A percentile compares a stretch with the other conserved stretches of the same genome.
Evolutionary conservation across 2,888 invertebrate genomes (phyloP).

Genomic region (Caenorhabditis drosophilae): DNA sequence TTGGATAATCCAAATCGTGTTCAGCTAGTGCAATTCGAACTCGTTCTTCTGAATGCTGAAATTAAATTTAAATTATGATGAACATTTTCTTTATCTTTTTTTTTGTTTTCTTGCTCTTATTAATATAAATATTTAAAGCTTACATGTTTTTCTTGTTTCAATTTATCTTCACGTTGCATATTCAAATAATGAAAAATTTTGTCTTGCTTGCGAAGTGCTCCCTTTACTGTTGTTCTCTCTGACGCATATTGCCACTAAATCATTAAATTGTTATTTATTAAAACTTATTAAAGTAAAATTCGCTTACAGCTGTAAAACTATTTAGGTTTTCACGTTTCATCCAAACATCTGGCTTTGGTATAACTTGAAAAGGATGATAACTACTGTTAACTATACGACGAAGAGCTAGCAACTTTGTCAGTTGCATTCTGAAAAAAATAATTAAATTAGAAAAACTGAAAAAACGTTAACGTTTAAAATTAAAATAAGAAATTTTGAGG

Average conservation of each 20-base stretch:
- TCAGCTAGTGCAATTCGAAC: slow-evolving; percentile 59
- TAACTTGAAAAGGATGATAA: slow-evolving; percentile 61
- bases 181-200: slow-evolving; percentile 63
- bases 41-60: slow-evolving; percentile 61
- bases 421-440: slow-evolving; percentile 32
- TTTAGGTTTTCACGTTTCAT: slow-evolving; percentile 57
- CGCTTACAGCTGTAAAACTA: slow-evolving; percentile 60
- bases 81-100: too few species aligned
- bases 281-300: slow-evolving; percentile 3
- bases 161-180: slow-evolving; percentile 63
- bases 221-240: slow-evolving; percentile 55
- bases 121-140: slow-evolving; percentile 16
- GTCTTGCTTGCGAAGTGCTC: slow-evolving; percentile 56
- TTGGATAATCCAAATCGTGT: slow-evolving; percentile 60
- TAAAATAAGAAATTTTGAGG: neutral
- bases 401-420: slow-evolving; percentile 32
- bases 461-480: neutral
- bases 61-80: neutral
- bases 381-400: slow-evolving; percentile 64
- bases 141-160: slow-evolving; percentile 54
- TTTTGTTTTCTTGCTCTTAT: neutral
- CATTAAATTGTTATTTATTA: slow-evolving; percentile 1
- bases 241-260: slow-evolving; percentile 68
- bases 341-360: slow-evolving; percentile 66
- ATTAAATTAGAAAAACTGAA: neutral